Base-by-base conservation (phyloP, 2,888 invertebrate species). In the Drosophila prolongata region DNA sequence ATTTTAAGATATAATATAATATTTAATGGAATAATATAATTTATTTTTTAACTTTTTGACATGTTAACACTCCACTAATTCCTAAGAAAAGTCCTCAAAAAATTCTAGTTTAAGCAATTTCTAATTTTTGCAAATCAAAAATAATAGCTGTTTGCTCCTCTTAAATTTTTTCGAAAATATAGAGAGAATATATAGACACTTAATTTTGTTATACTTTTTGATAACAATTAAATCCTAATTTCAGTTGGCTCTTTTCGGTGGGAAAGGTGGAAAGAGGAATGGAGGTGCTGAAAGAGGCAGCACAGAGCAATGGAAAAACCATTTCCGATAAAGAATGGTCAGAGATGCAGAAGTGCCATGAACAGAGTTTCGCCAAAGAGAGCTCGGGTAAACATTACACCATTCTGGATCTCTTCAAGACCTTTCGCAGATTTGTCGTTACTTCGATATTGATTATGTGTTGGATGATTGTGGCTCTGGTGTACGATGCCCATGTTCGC, bases 401-500 rank as follows among this genome's bases (percentile, higher is more conserved):
- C 0, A 95, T 96, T 0, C 75, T 96, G 44, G 96, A 97, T 89
- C 93, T 97, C 0, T 96, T 97, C 91, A 95, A 92, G 79, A 96
- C 95, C 0, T 96, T 96, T 0, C 93, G 96, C 3, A 92, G 97
- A 6, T 92, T 96, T 5, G 94, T 94, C 55, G 95, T 97, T 38
- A 93, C 97, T 0, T 93, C 59, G 6, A n/a, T 59, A 24, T 16
- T 97, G 43, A 95, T 96, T 67, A 72, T 96, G 2, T 95, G 96
- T 77, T 97, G 97, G 97, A 96, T 96, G 95, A 94, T 95, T 3
- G 95, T 96, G 58, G 95, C 96, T 0, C 88, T 97, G 85, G 96
- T 96, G 0, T 97, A 97, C 91, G 97, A 97, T 87, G 96, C 96
- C 0, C 97, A 97, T 89, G 96, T 97, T 11, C 93, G 97, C 82